phyloP scores from a whole-genome alignment of 2,797 vertebrate genomes.

The Lithobates sylvaticus region DNA sequence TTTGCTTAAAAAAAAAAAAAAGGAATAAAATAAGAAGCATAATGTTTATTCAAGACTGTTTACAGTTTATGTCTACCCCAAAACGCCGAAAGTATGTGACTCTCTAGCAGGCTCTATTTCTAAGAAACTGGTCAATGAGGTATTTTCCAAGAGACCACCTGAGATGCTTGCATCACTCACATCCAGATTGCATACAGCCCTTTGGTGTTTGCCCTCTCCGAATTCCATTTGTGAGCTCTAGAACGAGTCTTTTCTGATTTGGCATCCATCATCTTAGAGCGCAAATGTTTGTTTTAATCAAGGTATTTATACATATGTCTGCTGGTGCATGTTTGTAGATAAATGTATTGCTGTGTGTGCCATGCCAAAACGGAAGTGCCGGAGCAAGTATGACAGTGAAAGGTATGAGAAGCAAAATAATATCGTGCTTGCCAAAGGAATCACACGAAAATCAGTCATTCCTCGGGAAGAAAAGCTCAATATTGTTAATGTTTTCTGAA shows the following conservation, averaged over 20 bases:
- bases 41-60: background rate
- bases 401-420: slow-evolving; percentile 37
- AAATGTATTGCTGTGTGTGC: slow-evolving; percentile 45
- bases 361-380: slow-evolving; percentile 34
- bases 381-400: slow-evolving; percentile 38
- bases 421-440: slow-evolving; percentile 35
- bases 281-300: slow-evolving; percentile 55
- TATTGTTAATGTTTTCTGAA: slow-evolving; percentile 52
- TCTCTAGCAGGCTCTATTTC: slow-evolving; percentile 24
- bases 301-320: slow-evolving; percentile 52
- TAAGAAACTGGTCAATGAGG: slow-evolving; percentile 29
- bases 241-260: slow-evolving; percentile 35
- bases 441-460: slow-evolving; percentile 36
- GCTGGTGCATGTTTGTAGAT: slow-evolving; percentile 41
- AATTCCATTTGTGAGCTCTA: slow-evolving; percentile 21
- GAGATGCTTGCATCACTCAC: slow-evolving; percentile 22
- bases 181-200: slow-evolving; percentile 15
- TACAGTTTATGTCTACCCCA: background rate
- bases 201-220: slow-evolving; percentile 3
- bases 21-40: background rate
- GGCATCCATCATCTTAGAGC: slow-evolving; percentile 45
- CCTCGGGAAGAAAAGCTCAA: slow-evolving; percentile 29
- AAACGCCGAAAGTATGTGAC: slow-evolving; percentile 7
- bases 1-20: background rate
- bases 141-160: slow-evolving; percentile 38